Base-by-base conservation (phyloP, 2,888 invertebrate genomes). In the Leuctra nigra region DNA sequence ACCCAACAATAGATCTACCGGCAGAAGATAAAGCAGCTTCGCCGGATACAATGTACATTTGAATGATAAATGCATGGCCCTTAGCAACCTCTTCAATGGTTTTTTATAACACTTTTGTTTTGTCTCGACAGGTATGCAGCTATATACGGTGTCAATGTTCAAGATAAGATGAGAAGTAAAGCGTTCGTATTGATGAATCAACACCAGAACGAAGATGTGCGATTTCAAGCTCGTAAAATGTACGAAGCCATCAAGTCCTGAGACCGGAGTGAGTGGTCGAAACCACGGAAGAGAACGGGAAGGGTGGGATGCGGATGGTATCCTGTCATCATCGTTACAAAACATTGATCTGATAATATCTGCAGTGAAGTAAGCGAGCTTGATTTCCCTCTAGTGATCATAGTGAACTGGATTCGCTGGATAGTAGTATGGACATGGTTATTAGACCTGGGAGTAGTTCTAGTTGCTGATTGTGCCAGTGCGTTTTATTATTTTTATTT, bases 21-120 rank as follows among this genome's bases (percentile, higher is more conserved):
- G 67, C 72, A 1, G 73, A 73, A 61, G 74, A 75, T 59, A 77
- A 77, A 63, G 77, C 77, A 6, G 71, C 77, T 14, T 75, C 77
- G 4, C 77, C 77, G 3, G 77, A 77, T 61, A 77, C 77, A 23
- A 72, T 78, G 72, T 76, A 71, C 22, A 39, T 18, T 20, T 36
- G 18, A 53, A 35, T n/a, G n/a, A n/a, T 35, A 38, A 38, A 18
- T 18, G 24, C 36, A 53, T 36, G 20, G 24, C 24, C 20, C 23
- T 39, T 41, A 53, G 18, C n/a, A n/a, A 35, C 44, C 22, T 20
- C 20, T 54, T 54, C 39, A 16, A 54, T 25, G 23, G 52, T 25
- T 57, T n/a, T 11, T 6, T n/a, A 54, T 55, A 44, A 60, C 57
- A 46, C 33, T 33, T 47, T 29, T 55, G n/a, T 57, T 55, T 54